A percentile compares a stretch with the other conserved stretches of the same genome.
These are phyloP conservation scores for Plotosus lineatus DNA, from an alignment of 2,113 vertebrate species.

Conservation along the genomic window DNA sequence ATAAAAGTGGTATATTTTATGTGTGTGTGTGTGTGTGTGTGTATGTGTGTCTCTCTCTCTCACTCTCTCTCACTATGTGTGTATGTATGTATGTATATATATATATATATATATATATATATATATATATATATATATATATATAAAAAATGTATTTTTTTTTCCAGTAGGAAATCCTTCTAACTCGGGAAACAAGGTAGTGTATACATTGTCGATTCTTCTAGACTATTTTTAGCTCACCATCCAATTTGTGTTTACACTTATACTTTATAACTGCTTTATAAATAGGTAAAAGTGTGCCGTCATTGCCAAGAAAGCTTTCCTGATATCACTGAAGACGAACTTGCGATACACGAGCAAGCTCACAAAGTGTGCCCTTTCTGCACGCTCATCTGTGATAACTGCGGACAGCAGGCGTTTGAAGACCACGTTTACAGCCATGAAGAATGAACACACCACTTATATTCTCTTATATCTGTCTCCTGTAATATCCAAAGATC, in stretches of 20 bases:
- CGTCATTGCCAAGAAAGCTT: constrained; percentile 68
- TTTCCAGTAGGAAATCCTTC: constrained; percentile 38
- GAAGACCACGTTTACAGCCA: constrained; percentile 76
- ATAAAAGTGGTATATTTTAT: neutral
- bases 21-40: no score
- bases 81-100: no score
- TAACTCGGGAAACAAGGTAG: constrained; percentile 44
- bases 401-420: constrained; percentile 66
- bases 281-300: constrained; percentile 59
- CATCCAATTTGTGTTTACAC: neutral
- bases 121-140: no score
- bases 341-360: constrained; percentile 70
- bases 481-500: neutral
- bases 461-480: neutral
- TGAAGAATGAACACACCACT: constrained; percentile 33
- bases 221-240: neutral
- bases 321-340: constrained; percentile 62
- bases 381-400: constrained; percentile 71
- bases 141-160: neutral
- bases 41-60: no score
- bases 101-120: no score
- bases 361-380: constrained; percentile 72
- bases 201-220: neutral
- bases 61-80: no score
- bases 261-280: constrained; percentile 31